Conservation (phyloP, 2,888 invertebrate species). For the Trilocha varians region DNA sequence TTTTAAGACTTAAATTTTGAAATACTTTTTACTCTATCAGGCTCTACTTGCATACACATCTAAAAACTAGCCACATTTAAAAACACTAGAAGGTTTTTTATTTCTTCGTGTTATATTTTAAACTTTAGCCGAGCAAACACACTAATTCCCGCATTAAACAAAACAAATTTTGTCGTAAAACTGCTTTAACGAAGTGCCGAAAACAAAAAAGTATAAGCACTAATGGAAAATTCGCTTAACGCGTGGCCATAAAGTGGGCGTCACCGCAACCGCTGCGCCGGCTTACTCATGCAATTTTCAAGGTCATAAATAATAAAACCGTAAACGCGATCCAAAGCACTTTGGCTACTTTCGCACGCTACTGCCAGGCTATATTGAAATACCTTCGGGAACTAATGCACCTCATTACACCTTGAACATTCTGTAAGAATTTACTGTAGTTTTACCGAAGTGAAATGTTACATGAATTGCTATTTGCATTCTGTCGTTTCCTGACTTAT, state of each 20-base stretch:
- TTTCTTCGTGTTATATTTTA: no score
- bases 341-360: constrained; percentile 73
- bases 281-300: constrained; percentile 70
- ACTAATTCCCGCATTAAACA: neutral
- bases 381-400: constrained; percentile 15
- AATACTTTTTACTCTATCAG: no score
- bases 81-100: no score
- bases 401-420: neutral
- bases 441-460: neutral
- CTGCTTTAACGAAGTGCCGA: constrained; percentile 27
- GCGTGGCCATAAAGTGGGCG: constrained; percentile 63
- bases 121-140: no score
- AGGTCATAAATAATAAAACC: constrained; percentile 70
- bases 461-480: neutral
- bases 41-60: no score
- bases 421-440: neutral
- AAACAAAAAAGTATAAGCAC: constrained; percentile 45
- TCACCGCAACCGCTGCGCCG: constrained; percentile 63
- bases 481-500: no score
- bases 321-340: constrained; percentile 65
- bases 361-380: constrained; percentile 49
- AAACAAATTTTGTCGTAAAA: neutral
- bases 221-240: constrained; percentile 56
- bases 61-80: no score
- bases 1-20: no score